These are phyloP conservation scores for Thymelicus sylvestris DNA, from an alignment of 2,888 invertebrate species.

Conservation along the genomic window DNA sequence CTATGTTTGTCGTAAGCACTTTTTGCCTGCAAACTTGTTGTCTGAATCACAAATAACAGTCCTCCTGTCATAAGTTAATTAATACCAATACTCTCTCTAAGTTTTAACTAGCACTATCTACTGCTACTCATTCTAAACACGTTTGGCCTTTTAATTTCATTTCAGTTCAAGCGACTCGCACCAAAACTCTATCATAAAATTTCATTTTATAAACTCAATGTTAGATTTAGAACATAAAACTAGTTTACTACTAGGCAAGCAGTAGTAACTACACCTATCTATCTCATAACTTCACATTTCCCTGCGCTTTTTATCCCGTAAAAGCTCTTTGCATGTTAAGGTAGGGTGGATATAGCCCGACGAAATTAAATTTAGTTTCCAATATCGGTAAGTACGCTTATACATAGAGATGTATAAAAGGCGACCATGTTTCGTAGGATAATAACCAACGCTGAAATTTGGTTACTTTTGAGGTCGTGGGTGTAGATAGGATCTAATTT, in stretches of 20 bases:
- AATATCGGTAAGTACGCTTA: conserved; percentile 33
- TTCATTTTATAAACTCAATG: conserved; percentile 1
- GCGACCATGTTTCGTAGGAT: background rate
- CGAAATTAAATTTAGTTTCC: conserved; percentile 35
- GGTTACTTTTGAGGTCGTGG: background rate
- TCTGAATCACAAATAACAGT: no score
- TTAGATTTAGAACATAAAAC: conserved; percentile 13
- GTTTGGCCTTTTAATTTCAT: background rate
- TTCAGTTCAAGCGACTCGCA: background rate
- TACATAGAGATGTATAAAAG: conserved; percentile 13
- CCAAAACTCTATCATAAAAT: background rate
- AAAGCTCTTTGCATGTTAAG: conserved; percentile 34
- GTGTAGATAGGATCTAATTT: background rate
- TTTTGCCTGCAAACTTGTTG: no score
- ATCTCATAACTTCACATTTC: conserved; percentile 26
- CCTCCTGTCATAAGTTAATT: no score
- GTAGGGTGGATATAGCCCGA: conserved; percentile 23
- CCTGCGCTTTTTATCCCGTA: conserved; percentile 31
- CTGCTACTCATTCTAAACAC: no score
- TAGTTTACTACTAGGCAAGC: conserved; percentile 13
- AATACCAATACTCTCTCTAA: background rate
- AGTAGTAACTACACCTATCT: conserved; percentile 11
- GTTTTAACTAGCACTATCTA: background rate
- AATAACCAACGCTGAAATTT: background rate
- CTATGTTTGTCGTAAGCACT: no score